Base-by-base conservation (phyloP, 2,888 invertebrate genomes). In the Anoncus sp. region DNA sequence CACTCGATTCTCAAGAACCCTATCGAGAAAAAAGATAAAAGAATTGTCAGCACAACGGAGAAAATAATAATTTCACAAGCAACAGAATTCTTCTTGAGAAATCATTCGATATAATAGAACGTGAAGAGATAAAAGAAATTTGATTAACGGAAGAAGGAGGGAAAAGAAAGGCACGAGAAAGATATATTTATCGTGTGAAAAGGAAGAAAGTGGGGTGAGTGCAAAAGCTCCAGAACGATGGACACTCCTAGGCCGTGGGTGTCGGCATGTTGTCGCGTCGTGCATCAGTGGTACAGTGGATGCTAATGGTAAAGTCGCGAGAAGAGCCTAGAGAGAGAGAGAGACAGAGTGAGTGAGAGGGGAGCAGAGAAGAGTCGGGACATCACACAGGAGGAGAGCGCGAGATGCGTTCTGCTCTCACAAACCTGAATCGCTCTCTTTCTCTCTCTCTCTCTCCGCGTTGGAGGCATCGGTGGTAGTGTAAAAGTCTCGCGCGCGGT, bases 171-270 rank as follows among this genome's bases (percentile, higher is more conserved):
- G 31, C 4, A 38, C 38, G 38, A 38, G 38, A 38, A 6, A 38
- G 2, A 10, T 38, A 38, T 38, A 9, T 38, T 38, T 38, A 38
- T 38, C 38, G 38, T 38, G 38, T 2, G 12, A 40, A 51, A 14
- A 53, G 6, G 5, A 14, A 2, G 10, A 27, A 27, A 14, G 27
- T 6, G 31, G 16, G 49, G 63, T 27, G 35, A 49, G 31, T 35
- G 18, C n/a, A 35, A 62, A 47, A 62, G 71, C 51, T 75, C 31
- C 60, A 38, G 49, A 59, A 57, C 67, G 74, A 77, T 77, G 79
- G 79, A 69, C 79, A 79, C 81, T 81, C 79, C 81, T 79, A 75
- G 71, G 69, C 65, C 60, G 57, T 74, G 60, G 75, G 70, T 73
- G 73, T 81, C 75, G 78, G 75, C 80, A 67, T 76, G 75, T 70